phyloP scores from a whole-genome alignment of 2,113 vertebrate species.

The Epinephelus cyanopodus region DNA sequence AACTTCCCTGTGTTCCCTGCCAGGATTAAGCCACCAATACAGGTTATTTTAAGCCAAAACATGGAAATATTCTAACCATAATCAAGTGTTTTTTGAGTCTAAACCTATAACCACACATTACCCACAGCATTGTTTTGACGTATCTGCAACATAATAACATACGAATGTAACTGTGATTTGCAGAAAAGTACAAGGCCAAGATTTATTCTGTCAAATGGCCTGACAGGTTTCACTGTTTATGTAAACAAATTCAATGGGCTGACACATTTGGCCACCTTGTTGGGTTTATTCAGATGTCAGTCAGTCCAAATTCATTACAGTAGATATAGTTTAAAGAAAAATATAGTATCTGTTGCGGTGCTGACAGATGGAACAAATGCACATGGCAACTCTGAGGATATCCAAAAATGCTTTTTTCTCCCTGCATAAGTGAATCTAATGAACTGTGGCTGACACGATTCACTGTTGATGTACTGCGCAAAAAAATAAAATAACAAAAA shows the following conservation, averaged over 20 bases:
- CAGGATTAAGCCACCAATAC: no score
- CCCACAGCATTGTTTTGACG: no score
- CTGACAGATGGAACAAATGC: constrained; percentile 1
- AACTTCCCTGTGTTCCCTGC: no score
- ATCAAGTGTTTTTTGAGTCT: no score
- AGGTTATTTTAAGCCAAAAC: no score
- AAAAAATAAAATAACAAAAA: background rate
- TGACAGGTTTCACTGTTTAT: background rate
- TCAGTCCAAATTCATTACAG: background rate
- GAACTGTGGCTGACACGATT: constrained; percentile 12
- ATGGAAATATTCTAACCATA: no score
- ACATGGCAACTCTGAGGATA: background rate
- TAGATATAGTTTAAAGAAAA: background rate
- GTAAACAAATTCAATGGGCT: background rate
- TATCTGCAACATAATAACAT: no score
- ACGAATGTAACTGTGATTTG: no score
- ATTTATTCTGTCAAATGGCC: no score
- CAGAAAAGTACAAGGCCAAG: no score
- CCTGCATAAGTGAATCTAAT: background rate
- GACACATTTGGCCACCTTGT: background rate
- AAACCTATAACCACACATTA: no score
- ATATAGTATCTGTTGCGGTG: background rate
- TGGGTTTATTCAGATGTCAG: background rate
- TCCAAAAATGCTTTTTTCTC: background rate
- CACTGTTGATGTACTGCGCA: background rate